A percentile compares a stretch with the other conserved stretches of the same genome.
Evolutionary conservation across 2,113 vertebrate genomes (phyloP).

Genomic region (Galeopterus variegatus): DNA sequence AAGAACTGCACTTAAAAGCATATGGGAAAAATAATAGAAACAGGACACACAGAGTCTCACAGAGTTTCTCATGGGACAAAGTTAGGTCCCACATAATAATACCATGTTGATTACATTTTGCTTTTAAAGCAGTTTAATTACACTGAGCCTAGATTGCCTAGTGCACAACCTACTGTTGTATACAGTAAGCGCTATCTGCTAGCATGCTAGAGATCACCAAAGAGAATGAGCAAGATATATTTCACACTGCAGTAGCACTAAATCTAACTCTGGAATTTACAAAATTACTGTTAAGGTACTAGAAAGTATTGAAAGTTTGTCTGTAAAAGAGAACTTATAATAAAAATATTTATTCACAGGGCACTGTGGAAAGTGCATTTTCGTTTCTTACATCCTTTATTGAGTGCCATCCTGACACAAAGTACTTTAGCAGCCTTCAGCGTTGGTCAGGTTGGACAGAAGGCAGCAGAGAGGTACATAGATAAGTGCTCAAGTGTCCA

Average conservation of each 20-base stretch:
- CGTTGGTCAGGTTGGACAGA: background rate
- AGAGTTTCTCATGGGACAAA: slow-evolving; percentile 48
- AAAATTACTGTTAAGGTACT: background rate
- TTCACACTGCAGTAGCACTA: background rate
- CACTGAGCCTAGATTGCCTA: background rate
- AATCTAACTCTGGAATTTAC: background rate
- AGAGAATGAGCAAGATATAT: background rate
- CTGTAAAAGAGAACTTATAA: background rate
- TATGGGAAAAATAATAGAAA: background rate
- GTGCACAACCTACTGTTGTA: background rate
- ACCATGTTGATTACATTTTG: background rate
- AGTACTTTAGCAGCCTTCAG: background rate
- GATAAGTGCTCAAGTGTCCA: background rate
- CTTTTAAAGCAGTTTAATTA: background rate
- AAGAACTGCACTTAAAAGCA: slow-evolving; percentile 24
- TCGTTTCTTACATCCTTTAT: background rate
- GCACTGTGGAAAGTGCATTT: background rate
- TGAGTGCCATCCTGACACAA: background rate
- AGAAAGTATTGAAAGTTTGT: slow-evolving; percentile 11
- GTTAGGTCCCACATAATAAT: background rate
- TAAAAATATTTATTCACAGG: slow-evolving; percentile 14
- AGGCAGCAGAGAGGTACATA: background rate
- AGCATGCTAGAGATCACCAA: background rate
- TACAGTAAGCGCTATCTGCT: background rate
- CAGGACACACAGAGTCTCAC: background rate